Evolutionary conservation across 2,113 vertebrate species (phyloP), one percentile per base, ranked within the genome.

Genomic region (Sebastes schlegelii): DNA sequence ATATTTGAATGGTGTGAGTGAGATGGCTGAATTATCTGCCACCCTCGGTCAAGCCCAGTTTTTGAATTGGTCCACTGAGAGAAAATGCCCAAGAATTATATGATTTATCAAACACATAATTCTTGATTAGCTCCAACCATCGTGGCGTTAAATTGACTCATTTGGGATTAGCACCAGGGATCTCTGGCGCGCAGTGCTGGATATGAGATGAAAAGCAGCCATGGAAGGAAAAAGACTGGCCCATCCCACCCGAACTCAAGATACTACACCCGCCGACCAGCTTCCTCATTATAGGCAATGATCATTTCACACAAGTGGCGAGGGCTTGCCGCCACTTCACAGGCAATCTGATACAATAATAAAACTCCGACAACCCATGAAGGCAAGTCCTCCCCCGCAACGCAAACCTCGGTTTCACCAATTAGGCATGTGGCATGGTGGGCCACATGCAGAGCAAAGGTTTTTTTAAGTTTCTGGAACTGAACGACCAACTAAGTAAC

Each of bases 41-140:
- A 64, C 26, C 11, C n/a, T 62, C 14, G 4, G 43, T 74, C 73
- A 63, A 75, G 63, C 54, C 63, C 17, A 13, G 60, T 10, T 45
- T 75, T 14, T 51, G 13, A 81, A 84, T 52, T 45, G 34, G 67
- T 66, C 54, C 62, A 4, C 57, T n/a, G 19, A 58, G 42, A 74
- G 26, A 58, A 68, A 73, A 79, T 11, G 26, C 40, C 45, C 19
- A 43, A 66, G 23, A 71, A 68, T 77, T 4, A 52, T 42, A 14
- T 45, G 8, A 84, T 83, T 74, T 23, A n/a, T 67, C 8, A 77
- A 77, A 83, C 26, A 58, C 64, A 71, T 34, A 51, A 70, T 54
- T 74, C 8, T 52, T n/a, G n/a, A 72, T 77, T 42, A 45, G 19
- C 62, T 74, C 45, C 5, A 6, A 74, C 52, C 60, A 51, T 12